phyloP scores from a whole-genome alignment of 2,888 invertebrate genomes.

The Escarpia spicata region DNA sequence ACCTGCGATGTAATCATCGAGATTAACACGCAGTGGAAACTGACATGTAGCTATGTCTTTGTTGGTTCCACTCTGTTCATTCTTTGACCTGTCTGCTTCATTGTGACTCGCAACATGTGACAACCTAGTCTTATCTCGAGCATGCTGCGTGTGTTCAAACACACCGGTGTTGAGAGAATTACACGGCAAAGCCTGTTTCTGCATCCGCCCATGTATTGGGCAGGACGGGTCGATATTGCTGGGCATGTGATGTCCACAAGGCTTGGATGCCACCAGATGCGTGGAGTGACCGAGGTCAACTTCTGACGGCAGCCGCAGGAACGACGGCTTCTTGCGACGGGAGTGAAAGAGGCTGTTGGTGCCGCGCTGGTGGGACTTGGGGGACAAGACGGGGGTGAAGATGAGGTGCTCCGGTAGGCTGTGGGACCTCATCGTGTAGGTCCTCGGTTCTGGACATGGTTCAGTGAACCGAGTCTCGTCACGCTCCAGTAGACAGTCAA shows the following conservation, averaged over 20 bases:
- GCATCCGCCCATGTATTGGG: constrained; percentile 6
- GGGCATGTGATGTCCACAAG: background rate
- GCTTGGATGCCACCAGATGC: background rate
- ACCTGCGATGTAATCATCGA: background rate
- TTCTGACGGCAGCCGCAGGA: background rate
- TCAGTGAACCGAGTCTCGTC: background rate
- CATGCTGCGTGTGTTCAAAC: background rate
- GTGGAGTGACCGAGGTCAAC: background rate
- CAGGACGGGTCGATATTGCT: background rate
- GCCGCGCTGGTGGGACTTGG: background rate
- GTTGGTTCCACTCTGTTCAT: background rate
- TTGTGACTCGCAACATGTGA: background rate
- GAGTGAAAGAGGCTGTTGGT: background rate
- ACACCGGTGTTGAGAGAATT: background rate
- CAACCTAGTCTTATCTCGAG: background rate
- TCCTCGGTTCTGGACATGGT: background rate
- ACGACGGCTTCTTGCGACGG: background rate
- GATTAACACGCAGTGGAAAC: background rate
- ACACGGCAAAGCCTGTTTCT: background rate
- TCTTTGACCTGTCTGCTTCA: background rate
- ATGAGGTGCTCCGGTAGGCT: background rate
- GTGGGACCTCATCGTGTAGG: background rate
- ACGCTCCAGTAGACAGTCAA: background rate
- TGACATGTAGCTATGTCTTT: background rate
- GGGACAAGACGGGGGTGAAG: background rate